Evolutionary conservation across 2,888 invertebrate species (phyloP).

Genomic region (Chymomyza procnemis): DNA sequence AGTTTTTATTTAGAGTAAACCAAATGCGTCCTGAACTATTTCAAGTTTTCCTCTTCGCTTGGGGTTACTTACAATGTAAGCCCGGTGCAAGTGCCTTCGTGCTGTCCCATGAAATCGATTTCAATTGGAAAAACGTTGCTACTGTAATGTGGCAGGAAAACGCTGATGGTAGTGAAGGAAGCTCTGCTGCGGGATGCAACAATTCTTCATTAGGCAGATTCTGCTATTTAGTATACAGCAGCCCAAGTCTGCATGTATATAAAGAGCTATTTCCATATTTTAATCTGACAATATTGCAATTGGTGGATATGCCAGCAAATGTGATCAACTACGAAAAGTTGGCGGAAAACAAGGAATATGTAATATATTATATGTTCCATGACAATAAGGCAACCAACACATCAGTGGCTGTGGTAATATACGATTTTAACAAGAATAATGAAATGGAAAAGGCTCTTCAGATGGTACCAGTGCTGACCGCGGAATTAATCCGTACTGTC

Average conservation of each 20-base stretch:
- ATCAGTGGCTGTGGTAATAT: conserved; percentile 92
- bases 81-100: conserved; percentile 86
- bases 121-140: conserved; percentile 96
- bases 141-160: conserved; percentile 87
- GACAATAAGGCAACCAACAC: conserved; percentile 99
- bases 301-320: conserved; percentile 97
- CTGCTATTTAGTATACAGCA: conserved; percentile 95
- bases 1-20: background rate
- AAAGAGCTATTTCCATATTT: conserved; percentile 91
- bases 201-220: conserved; percentile 95
- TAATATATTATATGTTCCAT: conserved; percentile 95
- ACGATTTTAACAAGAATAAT: conserved; percentile 93
- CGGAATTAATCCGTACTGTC: conserved; percentile 94
- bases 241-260: conserved; percentile 92
- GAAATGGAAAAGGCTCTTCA: conserved; percentile 95
- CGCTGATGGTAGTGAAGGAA: too few species aligned
- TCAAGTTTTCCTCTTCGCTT: background rate
- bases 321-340: conserved; percentile 98
- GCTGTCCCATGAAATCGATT: conserved; percentile 98
- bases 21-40: background rate
- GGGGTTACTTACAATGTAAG: conserved; percentile 21
- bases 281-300: conserved; percentile 80
- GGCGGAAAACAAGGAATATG: conserved; percentile 94
- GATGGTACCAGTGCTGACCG: conserved; percentile 93
- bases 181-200: conserved; percentile 82